Percentiles rank a stretch among this genome's conserved stretches.
These are phyloP conservation scores for Sciurus vulgaris DNA, from an alignment of 2,797 vertebrate species.

Conservation along the genomic window DNA sequence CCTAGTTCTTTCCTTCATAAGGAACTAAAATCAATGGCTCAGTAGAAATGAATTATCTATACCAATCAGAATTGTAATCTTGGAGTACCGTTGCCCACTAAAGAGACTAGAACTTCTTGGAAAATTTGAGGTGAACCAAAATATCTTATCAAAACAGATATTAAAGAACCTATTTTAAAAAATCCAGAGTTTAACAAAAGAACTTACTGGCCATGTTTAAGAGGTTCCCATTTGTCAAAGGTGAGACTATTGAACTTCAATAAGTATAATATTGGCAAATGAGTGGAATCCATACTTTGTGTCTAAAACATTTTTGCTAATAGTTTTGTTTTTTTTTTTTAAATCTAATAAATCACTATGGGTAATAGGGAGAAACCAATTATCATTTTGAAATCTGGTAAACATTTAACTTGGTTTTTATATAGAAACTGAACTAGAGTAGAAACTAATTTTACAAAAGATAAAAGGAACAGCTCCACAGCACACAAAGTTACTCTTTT, in stretches of 20 bases:
- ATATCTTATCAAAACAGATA: not conserved
- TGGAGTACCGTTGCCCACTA: not conserved
- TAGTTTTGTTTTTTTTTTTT: too few species aligned
- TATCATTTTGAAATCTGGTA: not conserved
- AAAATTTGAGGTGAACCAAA: not conserved
- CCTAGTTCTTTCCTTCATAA: not conserved
- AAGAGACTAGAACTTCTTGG: not conserved
- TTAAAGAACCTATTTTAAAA: not conserved
- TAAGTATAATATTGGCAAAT: slow-evolving; percentile 14
- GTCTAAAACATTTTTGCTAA: not conserved
- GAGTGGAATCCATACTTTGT: not conserved
- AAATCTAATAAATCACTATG: not conserved
- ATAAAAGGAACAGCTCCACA: not conserved
- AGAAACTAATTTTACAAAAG: not conserved
- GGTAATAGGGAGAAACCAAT: not conserved
- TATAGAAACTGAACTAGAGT: not conserved
- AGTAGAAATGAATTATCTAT: not conserved
- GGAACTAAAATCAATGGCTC: not conserved
- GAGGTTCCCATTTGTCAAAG: too few species aligned
- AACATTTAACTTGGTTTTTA: not conserved
- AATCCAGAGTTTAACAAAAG: not conserved
- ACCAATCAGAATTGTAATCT: not conserved
- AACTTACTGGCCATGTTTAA: not conserved
- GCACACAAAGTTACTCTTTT: not conserved
- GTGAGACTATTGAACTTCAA: not conserved